A percentile compares a stretch with the other conserved stretches of the same genome.
Evolutionary conservation across 2,113 vertebrate species (phyloP).

Genomic region (Macroglossus sobrinus): DNA sequence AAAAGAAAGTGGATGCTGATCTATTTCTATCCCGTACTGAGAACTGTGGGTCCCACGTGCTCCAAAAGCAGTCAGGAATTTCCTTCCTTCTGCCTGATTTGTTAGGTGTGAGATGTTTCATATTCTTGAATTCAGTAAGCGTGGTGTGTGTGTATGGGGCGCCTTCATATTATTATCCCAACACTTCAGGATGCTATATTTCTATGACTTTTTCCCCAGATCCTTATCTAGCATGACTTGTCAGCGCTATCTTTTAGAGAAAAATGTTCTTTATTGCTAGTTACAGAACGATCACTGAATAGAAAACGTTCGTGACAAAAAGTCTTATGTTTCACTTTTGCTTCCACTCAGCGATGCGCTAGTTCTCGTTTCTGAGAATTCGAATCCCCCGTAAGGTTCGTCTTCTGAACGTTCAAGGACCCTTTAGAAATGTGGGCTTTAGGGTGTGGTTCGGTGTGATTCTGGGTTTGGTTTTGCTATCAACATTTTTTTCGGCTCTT

Average conservation of each 20-base stretch:
- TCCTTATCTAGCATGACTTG: not conserved
- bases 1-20: not conserved
- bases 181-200: not conserved
- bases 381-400: not conserved
- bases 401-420: not conserved
- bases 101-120: not conserved
- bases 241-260: not conserved
- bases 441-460: not conserved
- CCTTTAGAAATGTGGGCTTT: not conserved
- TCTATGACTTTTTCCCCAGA: not conserved
- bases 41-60: not conserved
- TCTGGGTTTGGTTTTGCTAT: not conserved
- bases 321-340: constrained; percentile 8
- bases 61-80: not conserved
- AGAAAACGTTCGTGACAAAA: not conserved
- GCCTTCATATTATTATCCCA: not conserved
- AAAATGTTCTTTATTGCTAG: not conserved
- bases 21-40: not conserved
- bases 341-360: not conserved
- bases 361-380: constrained; percentile 51
- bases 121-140: not conserved
- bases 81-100: not conserved
- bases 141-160: not conserved
- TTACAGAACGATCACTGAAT: not conserved
- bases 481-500: not conserved